Evolutionary conservation across 2,113 vertebrate species (phyloP).

Genomic region (Vidua macroura): DNA sequence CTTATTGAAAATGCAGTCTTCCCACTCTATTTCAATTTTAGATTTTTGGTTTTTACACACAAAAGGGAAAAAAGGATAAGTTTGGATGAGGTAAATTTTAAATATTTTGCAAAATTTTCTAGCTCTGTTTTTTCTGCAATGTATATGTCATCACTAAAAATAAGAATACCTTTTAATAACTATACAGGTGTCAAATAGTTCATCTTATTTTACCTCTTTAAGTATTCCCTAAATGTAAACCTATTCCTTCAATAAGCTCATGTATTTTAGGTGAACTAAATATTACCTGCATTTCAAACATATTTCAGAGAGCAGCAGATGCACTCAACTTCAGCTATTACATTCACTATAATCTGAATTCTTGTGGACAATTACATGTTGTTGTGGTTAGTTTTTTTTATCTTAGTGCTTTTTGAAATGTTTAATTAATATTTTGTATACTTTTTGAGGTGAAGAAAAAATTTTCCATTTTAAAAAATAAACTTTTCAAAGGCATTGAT

Average conservation of each 20-base stretch:
- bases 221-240: not conserved
- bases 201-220: not conserved
- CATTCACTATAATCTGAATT: not conserved
- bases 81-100: not conserved
- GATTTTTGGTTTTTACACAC: not conserved
- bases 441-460: not conserved
- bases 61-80: not conserved
- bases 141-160: not conserved
- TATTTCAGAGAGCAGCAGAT: not conserved
- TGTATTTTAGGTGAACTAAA: not conserved
- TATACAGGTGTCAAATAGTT: not conserved
- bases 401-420: not conserved
- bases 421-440: not conserved
- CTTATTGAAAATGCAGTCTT: not conserved
- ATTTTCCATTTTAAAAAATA: not conserved
- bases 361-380: not conserved
- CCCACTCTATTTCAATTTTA: not conserved
- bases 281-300: not conserved
- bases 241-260: not conserved
- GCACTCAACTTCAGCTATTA: not conserved
- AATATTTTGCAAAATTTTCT: not conserved
- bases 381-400: not conserved
- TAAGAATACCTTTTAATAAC: not conserved
- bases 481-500: not conserved
- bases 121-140: not conserved